Conservation (phyloP, 2,888 invertebrate genomes). For the Zonitis immaculata region DNA sequence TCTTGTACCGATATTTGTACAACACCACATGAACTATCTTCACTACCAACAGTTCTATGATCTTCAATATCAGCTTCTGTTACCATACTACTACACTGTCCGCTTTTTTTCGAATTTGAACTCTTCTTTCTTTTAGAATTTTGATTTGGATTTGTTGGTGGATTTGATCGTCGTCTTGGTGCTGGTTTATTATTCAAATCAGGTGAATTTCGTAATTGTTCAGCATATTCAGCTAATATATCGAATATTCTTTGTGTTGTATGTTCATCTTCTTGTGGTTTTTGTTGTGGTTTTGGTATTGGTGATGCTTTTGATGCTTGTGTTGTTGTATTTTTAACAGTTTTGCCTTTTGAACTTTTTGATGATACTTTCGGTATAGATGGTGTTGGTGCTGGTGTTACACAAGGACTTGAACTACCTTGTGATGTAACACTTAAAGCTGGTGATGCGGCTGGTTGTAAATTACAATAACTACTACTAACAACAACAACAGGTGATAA, state of each 20-base stretch:
- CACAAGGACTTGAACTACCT: conserved; percentile 56
- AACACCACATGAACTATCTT: conserved; percentile 70
- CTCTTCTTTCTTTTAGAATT: conserved; percentile 67
- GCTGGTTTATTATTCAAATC: conserved; percentile 77
- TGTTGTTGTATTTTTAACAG: conserved; percentile 56
- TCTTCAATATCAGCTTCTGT: conserved; percentile 57
- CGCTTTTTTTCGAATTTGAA: conserved; percentile 55
- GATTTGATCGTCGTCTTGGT: conserved; percentile 68
- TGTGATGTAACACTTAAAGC: conserved; percentile 56
- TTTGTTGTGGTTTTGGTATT: conserved; percentile 64
- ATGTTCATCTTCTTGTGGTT: conserved; percentile 76
- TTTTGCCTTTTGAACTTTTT: conserved; percentile 50
- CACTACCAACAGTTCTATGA: conserved; percentile 67
- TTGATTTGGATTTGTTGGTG: conserved; percentile 66
- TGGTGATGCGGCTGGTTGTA: conserved; percentile 53
- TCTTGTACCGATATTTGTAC: conserved; percentile 54
- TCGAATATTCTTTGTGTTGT: conserved; percentile 76
- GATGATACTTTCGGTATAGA: conserved; percentile 36
- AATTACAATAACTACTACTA: conserved; percentile 53
- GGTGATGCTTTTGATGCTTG: conserved; percentile 61
- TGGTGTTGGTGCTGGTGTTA: conserved; percentile 53
- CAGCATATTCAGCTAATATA: conserved; percentile 74
- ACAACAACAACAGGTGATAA: conserved; percentile 54
- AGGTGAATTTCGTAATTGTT: conserved; percentile 73
- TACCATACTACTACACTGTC: conserved; percentile 41